phyloP scores from a whole-genome alignment of 2,113 vertebrate species.

The Chaetorhynchus papuensis region DNA sequence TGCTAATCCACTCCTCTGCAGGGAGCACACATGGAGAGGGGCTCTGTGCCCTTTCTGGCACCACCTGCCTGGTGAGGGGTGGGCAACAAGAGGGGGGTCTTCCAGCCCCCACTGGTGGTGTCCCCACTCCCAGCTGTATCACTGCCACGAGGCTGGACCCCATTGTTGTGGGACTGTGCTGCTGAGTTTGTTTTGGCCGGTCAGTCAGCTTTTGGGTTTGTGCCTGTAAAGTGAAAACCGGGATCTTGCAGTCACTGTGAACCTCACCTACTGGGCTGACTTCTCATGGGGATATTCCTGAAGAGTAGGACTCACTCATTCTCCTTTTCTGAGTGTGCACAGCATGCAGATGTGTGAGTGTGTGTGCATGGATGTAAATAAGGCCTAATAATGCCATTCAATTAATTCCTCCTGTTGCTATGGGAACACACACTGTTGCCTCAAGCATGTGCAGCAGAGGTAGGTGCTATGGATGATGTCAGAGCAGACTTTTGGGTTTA shows the following conservation, averaged over 20 bases:
- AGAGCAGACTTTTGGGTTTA: not conserved
- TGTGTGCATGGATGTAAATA: not conserved
- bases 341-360: not conserved
- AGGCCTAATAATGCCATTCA: not conserved
- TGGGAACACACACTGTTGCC: not conserved
- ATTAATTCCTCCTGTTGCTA: conserved; percentile 9
- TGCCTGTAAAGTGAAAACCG: not conserved
- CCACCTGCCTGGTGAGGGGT: not conserved
- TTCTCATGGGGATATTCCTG: not conserved
- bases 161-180: fast-evolving
- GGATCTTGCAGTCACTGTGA: not conserved
- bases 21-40: not conserved
- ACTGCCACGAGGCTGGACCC: not conserved
- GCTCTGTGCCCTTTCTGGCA: not conserved
- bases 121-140: not conserved
- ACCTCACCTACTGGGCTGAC: not conserved
- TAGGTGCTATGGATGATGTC: not conserved
- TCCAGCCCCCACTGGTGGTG: not conserved
- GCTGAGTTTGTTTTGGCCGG: not conserved
- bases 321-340: not conserved
- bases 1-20: not conserved
- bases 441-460: not conserved
- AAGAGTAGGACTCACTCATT: not conserved
- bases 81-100: fast-evolving
- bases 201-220: not conserved